Conservation (phyloP, 64 coral and sea anemone genomes). For the Stylophora pistillata region DNA sequence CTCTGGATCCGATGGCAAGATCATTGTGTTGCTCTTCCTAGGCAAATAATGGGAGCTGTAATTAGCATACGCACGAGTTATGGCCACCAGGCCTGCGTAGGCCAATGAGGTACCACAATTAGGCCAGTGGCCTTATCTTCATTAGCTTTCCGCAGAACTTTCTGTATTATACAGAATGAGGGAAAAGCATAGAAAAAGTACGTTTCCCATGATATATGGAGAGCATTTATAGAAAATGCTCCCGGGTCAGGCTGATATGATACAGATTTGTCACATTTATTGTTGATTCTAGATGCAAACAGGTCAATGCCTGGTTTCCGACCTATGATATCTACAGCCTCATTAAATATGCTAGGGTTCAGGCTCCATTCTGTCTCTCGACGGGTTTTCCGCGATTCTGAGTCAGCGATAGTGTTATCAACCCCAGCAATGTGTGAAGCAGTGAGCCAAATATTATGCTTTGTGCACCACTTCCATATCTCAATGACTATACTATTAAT, state of each 20-base stretch:
- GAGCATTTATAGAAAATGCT: constrained; percentile 29
- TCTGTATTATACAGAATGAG: constrained; percentile 45
- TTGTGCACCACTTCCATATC: no score
- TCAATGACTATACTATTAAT: no score
- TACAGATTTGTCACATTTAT: no score
- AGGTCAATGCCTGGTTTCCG: no score
- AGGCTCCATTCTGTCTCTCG: constrained; percentile 46
- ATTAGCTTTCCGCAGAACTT: no score
- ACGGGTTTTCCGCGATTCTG: constrained; percentile 4
- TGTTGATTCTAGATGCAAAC: no score
- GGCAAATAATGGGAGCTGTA: constrained; percentile 22
- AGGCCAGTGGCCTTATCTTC: no score
- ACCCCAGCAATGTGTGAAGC: background rate
- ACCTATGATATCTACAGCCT: no score
- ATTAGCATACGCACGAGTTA: constrained; percentile 27
- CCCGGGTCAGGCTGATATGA: no score
- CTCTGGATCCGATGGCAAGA: background rate
- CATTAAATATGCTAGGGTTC: background rate
- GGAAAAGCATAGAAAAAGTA: constrained; percentile 27
- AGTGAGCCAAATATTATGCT: no score
- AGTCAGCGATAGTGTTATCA: constrained; percentile 10
- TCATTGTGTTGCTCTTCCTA: constrained; percentile 30
- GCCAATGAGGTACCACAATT: no score
- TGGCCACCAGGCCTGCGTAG: no score
- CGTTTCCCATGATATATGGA: background rate